Percentiles rank a stretch among this genome's conserved stretches.
Conservation (phyloP, 2,888 invertebrate genomes). For the Petrolisthes manimaculis region DNA sequence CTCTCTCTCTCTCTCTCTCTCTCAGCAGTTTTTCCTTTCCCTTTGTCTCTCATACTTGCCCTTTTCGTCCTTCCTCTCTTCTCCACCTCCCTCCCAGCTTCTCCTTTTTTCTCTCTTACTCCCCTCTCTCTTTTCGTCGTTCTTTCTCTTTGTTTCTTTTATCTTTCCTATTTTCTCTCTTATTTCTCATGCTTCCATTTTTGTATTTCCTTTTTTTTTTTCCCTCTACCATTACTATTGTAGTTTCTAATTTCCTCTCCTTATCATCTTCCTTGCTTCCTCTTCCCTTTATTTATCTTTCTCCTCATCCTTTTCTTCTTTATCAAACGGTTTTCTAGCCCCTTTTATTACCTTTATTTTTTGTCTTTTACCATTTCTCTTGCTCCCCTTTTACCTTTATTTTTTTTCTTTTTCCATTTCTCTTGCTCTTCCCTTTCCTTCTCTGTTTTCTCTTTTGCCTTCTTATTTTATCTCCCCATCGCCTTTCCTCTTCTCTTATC, state of each 20-base stretch:
- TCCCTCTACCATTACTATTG: too few species aligned
- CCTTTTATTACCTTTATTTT: too few species aligned
- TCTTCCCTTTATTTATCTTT: background rate
- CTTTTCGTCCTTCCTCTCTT: background rate
- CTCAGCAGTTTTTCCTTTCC: background rate
- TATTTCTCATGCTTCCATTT: too few species aligned
- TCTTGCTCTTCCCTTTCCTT: background rate
- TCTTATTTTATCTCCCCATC: too few species aligned
- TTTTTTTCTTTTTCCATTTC: background rate
- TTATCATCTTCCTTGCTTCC: background rate
- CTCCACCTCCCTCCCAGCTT: background rate
- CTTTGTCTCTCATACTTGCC: background rate
- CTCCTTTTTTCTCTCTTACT: background rate
- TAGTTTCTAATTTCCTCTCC: background rate
- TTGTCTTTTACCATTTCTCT: too few species aligned
- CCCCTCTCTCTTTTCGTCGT: background rate
- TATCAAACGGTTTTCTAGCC: background rate
- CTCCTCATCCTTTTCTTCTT: background rate
- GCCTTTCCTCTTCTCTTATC: background rate
- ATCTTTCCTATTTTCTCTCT: background rate
- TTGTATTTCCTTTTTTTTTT: too few species aligned
- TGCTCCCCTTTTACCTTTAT: too few species aligned
- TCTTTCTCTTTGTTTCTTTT: background rate
- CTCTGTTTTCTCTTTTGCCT: too few species aligned
- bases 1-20: too few species aligned